Evolutionary conservation across 2,113 vertebrate genomes (phyloP), one percentile per base, ranked within the genome.

Genomic region (Tinamus guttatus): DNA sequence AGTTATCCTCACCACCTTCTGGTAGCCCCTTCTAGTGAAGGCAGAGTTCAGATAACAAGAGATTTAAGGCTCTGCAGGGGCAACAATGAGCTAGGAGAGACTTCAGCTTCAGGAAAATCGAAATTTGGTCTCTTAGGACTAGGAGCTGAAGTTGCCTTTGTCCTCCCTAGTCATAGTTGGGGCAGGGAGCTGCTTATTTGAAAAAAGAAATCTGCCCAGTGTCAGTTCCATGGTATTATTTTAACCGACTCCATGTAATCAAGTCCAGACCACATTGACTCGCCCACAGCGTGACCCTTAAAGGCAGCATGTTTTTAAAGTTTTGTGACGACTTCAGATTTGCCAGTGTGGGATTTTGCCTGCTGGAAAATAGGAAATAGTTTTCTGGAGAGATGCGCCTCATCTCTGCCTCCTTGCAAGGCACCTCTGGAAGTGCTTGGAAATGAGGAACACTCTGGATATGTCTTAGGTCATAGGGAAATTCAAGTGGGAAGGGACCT

Each of bases 81-180:
- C 18, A 40, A 21, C 36, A 19, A 9, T 12, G 40, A 56, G 12
- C 16, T 65, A 20, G 36, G 30, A 74, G 15, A 24, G 54, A 7
- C 54, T 58, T 32, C 54, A 32, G 28, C 49, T 22, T 49, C 49
- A 22, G 36, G 49, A n/a, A 40, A 75, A 67, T n/a, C 17, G 18
- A 52, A 22, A 27, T 80, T 73, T 36, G 64, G 27, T 64, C 56
- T 70, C 12, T 7, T 21, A 38, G 15, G 36, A 56, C 36, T 38
- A 56, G 1, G 5, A 28, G 47, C 28, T 87, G 36, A 45, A 63
- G 20, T 7, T 84, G 47, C 6, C 28, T 40, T 73, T 67, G 51
- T 58, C 18, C 62, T 74, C 36, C 81, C 54, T 38, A 24, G 0
- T 0, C 0, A 27, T 24, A 16, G 21, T 5, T 40, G 83, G 68